A percentile compares a stretch with the other conserved stretches of the same genome.
Evolutionary conservation across 30 jellyfish, hydroid and myxozoan genomes (phyloP).

Genomic region (Pseudorhiza aurosa): DNA sequence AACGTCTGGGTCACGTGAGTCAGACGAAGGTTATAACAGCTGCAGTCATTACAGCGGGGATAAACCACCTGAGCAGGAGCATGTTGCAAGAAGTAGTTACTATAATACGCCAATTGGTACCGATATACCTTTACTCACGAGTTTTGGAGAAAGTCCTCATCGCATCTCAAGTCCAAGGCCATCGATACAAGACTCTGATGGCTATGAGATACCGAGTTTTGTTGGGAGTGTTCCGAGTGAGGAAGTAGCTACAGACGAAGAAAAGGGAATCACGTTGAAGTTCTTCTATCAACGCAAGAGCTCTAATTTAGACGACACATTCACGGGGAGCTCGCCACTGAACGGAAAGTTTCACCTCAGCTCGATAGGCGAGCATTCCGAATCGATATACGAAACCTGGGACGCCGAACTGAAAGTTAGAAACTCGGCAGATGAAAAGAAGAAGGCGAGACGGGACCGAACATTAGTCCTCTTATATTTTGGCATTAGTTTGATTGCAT

Average conservation of each 20-base stretch:
- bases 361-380: conserved; percentile 67
- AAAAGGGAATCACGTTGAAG: conserved; percentile 54
- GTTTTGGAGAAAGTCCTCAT: conserved; percentile 64
- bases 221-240: conserved; percentile 43
- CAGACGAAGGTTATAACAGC: conserved; percentile 96
- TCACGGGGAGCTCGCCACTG: conserved; percentile 14
- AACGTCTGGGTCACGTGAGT: conserved; percentile 62
- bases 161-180: conserved; percentile 59
- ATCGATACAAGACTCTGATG: conserved; percentile 87
- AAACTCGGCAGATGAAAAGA: conserved; percentile 7
- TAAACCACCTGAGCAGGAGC: conserved; percentile 50
- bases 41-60: conserved; percentile 96
- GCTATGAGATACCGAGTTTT: conserved; percentile 87
- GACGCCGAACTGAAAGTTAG: conserved; percentile 48
- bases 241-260: conserved; percentile 58
- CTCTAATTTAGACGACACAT: conserved; percentile 44
- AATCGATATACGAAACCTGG: conserved; percentile 66
- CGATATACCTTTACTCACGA: conserved; percentile 49
- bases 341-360: conserved; percentile 42
- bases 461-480: conserved; percentile 22
- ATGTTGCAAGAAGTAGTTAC: background rate
- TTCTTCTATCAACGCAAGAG: conserved; percentile 51
- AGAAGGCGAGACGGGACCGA: conserved; percentile 14
- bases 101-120: conserved; percentile 30
- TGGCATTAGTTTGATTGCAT: conserved; percentile 28